phyloP scores from a whole-genome alignment of 2,888 invertebrate species.

The Strigamia crassipes region DNA sequence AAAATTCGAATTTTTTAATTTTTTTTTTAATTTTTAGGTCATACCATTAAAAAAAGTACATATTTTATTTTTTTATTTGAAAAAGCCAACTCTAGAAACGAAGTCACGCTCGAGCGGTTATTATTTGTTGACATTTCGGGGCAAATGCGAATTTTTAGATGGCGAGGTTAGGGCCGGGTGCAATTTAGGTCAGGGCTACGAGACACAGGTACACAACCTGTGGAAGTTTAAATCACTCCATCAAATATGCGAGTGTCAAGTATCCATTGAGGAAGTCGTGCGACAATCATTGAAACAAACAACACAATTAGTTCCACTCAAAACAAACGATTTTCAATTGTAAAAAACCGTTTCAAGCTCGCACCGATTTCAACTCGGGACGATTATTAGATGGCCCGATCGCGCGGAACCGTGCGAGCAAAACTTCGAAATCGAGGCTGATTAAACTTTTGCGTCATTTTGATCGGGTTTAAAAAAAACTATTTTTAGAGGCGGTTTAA shows the following conservation, averaged over 20 bases:
- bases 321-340: no score
- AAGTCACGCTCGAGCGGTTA: background rate
- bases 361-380: background rate
- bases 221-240: background rate
- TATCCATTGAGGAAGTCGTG: background rate
- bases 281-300: background rate
- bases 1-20: no score
- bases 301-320: background rate
- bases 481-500: background rate
- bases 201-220: constrained; percentile 1
- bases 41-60: no score
- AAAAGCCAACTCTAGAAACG: no score
- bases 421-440: background rate
- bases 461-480: background rate
- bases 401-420: background rate
- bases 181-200: background rate
- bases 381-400: background rate
- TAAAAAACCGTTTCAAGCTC: background rate
- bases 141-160: background rate
- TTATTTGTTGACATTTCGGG: background rate
- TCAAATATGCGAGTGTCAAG: background rate
- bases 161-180: background rate
- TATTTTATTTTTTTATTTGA: no score
- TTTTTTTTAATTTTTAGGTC: no score
- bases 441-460: background rate